These are phyloP conservation scores for Perca schrenkii DNA, from an alignment of 2,113 vertebrate species.

Conservation along the genomic window DNA sequence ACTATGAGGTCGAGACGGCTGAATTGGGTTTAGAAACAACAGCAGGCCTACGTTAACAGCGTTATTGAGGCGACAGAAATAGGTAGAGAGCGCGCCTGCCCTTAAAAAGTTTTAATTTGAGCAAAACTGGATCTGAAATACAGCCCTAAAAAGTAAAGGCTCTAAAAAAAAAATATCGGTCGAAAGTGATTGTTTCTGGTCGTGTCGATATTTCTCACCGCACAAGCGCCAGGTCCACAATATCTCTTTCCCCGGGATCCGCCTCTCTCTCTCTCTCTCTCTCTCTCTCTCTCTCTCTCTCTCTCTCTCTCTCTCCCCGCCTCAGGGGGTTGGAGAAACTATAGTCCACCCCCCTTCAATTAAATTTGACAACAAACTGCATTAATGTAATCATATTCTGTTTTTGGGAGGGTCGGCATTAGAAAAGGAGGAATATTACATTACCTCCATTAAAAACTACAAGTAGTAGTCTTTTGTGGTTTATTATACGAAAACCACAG, in stretches of 20 bases:
- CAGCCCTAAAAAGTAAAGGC: too few relatives aligned
- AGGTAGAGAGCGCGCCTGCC: background rate
- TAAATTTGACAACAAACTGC: background rate
- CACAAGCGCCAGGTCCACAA: conserved; percentile 7
- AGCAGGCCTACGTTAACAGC: background rate
- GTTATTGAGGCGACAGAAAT: background rate
- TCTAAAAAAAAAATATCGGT: background rate
- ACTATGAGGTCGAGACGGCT: background rate
- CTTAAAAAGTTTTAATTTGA: background rate
- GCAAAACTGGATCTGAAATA: background rate
- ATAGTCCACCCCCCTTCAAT: conserved; percentile 14
- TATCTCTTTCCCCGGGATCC: conserved; percentile 34
- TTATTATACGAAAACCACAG: background rate
- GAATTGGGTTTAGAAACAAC: background rate
- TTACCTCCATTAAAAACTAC: background rate
- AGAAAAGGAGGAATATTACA: background rate
- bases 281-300: conserved; percentile 8
- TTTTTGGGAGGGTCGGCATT: background rate
- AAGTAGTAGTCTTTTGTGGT: background rate
- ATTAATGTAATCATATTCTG: background rate
- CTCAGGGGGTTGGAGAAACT: background rate
- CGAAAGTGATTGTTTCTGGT: background rate
- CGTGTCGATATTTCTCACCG: background rate
- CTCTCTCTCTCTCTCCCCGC: conserved; percentile 14
- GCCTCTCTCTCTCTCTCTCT: conserved; percentile 40